Evolutionary conservation across 2,888 invertebrate genomes (phyloP).

Genomic region (Euzophera pinguis): DNA sequence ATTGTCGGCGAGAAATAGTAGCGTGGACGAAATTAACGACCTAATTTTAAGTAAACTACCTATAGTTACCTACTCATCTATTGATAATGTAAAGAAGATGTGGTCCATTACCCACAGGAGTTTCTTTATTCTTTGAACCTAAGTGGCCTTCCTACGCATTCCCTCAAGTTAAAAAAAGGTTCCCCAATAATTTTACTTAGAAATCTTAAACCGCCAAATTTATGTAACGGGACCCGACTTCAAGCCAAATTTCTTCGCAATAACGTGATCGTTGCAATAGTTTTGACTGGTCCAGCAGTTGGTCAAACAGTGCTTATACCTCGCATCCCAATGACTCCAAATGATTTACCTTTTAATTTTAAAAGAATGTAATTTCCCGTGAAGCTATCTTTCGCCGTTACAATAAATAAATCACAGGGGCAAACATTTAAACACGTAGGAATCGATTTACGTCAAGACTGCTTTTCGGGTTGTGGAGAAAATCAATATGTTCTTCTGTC

Average conservation of each 20-base stretch:
- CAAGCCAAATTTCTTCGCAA: conserved; percentile 17
- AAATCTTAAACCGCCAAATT: conserved; percentile 18
- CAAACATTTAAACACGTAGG: too few relatives aligned
- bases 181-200: background rate
- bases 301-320: too few relatives aligned
- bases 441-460: too few relatives aligned
- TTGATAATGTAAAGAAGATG: conserved; percentile 27
- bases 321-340: too few relatives aligned
- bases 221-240: too few relatives aligned
- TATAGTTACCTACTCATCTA: conserved; percentile 18
- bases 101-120: conserved; percentile 21
- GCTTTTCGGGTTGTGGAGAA: too few relatives aligned
- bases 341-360: too few relatives aligned
- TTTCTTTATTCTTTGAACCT: conserved; percentile 12
- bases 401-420: too few relatives aligned
- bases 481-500: too few relatives aligned
- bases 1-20: background rate
- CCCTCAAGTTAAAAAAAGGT: conserved; percentile 13
- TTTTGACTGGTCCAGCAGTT: too few relatives aligned
- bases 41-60: conserved; percentile 14
- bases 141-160: conserved; percentile 21
- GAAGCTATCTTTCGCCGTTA: too few relatives aligned
- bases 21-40: conserved; percentile 17
- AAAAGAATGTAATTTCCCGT: too few relatives aligned
- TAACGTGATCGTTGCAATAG: conserved; percentile 17